phyloP scores from a whole-genome alignment of 2,113 vertebrate genomes.

The Patagioenas fasciata region DNA sequence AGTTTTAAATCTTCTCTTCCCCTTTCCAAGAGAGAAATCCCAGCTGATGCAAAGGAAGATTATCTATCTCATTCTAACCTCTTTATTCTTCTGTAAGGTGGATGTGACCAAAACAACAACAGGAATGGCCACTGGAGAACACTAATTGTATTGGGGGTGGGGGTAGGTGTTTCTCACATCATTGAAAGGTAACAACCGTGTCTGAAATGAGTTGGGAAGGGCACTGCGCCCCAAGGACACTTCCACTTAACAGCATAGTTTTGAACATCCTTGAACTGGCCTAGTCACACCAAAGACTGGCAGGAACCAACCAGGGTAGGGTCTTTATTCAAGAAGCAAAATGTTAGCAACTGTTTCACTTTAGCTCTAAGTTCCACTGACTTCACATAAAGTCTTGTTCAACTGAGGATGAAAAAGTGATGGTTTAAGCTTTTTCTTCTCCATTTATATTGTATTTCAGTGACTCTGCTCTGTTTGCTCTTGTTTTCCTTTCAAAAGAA shows the following conservation, averaged over 20 bases:
- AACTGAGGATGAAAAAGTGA: not conserved
- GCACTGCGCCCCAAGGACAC: not conserved
- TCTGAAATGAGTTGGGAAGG: not conserved
- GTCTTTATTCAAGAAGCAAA: not conserved
- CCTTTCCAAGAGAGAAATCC: not conserved
- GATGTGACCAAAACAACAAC: not conserved
- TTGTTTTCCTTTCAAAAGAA: not conserved
- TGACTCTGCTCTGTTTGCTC: not conserved
- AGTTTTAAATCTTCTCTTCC: not conserved
- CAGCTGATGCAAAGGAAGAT: not conserved
- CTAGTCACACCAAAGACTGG: not conserved
- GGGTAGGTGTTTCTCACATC: not conserved
- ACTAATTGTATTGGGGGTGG: accelerated
- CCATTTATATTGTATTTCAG: not conserved
- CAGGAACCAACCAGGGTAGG: not conserved
- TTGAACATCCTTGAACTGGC: not conserved
- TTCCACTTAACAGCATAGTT: not conserved
- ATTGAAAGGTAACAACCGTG: not conserved
- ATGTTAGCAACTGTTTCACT: not conserved
- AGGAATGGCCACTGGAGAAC: not conserved
- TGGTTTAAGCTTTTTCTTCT: not conserved
- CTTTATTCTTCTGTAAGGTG: not conserved
- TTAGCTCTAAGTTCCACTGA: not conserved
- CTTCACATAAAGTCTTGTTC: not conserved
- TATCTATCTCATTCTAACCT: not conserved